These are phyloP conservation scores for Zaprionus gabonicus DNA, from an alignment of 1,140 invertebrate genomes.

Conservation along the genomic window DNA sequence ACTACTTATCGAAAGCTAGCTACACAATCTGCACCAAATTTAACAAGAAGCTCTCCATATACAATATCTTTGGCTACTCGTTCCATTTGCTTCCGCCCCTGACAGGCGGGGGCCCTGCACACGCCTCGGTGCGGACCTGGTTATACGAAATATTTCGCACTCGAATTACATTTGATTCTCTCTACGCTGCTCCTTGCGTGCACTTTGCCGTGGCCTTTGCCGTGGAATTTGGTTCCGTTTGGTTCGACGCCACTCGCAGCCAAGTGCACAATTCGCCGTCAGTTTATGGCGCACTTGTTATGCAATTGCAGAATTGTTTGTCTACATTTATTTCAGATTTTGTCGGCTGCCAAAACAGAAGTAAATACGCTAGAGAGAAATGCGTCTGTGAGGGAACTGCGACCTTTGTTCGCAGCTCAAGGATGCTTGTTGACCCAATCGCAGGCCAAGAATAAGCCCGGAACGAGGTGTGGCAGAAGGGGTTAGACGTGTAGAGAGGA, in stretches of 20 bases:
- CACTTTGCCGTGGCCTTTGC: conserved; percentile 5
- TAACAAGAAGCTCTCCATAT: too few species aligned
- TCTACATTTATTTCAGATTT: conserved; percentile 28
- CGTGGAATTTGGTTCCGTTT: background rate
- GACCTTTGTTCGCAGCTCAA: conserved; percentile 74
- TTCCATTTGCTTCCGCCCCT: too few species aligned
- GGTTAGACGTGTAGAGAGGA: background rate
- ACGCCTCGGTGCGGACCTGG: too few species aligned
- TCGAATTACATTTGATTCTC: background rate
- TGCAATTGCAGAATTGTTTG: conserved; percentile 4
- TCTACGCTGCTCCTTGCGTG: background rate
- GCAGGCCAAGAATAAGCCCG: conserved; percentile 65
- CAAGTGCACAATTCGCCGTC: background rate
- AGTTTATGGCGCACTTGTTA: conserved; percentile 5
- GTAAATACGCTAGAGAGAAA: conserved; percentile 27
- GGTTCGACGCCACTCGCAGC: background rate
- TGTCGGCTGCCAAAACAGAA: conserved; percentile 31
- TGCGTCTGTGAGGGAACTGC: conserved; percentile 45
- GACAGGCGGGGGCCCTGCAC: too few species aligned
- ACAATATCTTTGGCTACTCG: too few species aligned
- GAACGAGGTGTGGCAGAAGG: background rate
- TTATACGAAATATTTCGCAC: background rate
- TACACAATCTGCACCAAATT: too few species aligned
- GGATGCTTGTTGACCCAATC: conserved; percentile 64
- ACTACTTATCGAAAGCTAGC: too few species aligned